Base-by-base conservation (phyloP, 2,797 vertebrate species). In the Paedocypris micromegethes region DNA sequence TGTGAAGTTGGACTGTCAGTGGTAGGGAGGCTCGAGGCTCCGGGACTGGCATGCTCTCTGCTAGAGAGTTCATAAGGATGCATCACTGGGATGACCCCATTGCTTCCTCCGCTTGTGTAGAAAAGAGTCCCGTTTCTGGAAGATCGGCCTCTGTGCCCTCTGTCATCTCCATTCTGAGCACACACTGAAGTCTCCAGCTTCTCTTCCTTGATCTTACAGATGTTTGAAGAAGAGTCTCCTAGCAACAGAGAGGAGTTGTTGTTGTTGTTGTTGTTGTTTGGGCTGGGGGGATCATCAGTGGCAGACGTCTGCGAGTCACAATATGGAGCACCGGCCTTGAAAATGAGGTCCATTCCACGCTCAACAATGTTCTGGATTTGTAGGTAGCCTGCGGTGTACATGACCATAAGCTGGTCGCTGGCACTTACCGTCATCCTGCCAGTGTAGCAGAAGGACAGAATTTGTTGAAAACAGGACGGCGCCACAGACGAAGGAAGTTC, bases 311-410 rank as follows among this genome's bases (percentile, higher is more conserved):
- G 96, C 38, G 96, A 98, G 90, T 98, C 96, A 48, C 95, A 98
- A 88, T 86, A 88, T 0, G 96, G 96, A 0, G 96, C 95, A 76
- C 92, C 94, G 75, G 95, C 91, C 88, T 96, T 98, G 92, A 88
- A 92, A 92, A 97, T 92, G 82, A 98, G 87, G 86, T 98, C 95
- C 61, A 97, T 95, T 47, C 96, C 94, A 2, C 94, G 89, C 83
- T 98, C 96, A 81, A 98, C 94, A 0, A 98, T 97, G 88, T 96
- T 94, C 87, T 98, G 96, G 87, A 98, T 97, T 89, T 98, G 96
- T 78, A 98, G 92, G 89, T 98, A 98, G 23, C 96, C 96, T 0
- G 96, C 96, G 0, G 96, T 98, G 89, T 98, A 98, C 95, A 98
- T 98, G 76, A 98, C 93, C 78, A 98, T 94, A 59, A 98, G 92